Evolutionary conservation across 1,140 invertebrate genomes (phyloP), one percentile per base, ranked within the genome.

Genomic region (Myzus persicae): DNA sequence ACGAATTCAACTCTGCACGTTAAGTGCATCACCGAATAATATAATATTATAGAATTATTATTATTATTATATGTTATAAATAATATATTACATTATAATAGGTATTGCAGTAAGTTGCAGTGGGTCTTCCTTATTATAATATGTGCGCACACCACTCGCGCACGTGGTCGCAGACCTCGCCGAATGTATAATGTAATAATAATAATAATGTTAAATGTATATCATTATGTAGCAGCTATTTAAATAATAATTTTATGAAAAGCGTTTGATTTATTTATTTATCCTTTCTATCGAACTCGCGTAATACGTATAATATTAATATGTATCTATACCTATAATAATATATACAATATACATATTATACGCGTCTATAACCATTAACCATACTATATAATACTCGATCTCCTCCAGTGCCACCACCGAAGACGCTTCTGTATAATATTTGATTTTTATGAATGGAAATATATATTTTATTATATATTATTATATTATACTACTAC

Each of bases 241-340:
- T 38, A 82, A 82, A 82, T 82, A 51, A 51, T 51, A 51, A 22
- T 51, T 24, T 22, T 82, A 24, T 24, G n/a, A 85, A 51, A 44
- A 42, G 9, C 26, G 40, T 40, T 85, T 85, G 84, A 85, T 85
- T 85, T 85, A 85, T 76, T n/a, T 76, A 76, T 85, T 85, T 42
- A 85, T 85, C 84, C 44, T 44, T 44, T 44, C 84, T 26, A 44
- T 44, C 26, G 40, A 18, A 20, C 8, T 11, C 48, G 48, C 4
- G 46, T 18, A 48, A 48, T 48, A 46, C 40, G n/a, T n/a, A 59
- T 59, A 31, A 31, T n/a, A n/a, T 14, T n/a, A n/a, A 59, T n/a
- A 76, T 51, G 48, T 51, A 51, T 6, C 5, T 22, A 24, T 51
- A 51, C 0, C 11, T 1, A 24, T 67, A n/a, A 14, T 67, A 67